These are phyloP conservation scores for Ennomos fuscantarius DNA, from an alignment of 2,888 invertebrate species.

Conservation along the genomic window DNA sequence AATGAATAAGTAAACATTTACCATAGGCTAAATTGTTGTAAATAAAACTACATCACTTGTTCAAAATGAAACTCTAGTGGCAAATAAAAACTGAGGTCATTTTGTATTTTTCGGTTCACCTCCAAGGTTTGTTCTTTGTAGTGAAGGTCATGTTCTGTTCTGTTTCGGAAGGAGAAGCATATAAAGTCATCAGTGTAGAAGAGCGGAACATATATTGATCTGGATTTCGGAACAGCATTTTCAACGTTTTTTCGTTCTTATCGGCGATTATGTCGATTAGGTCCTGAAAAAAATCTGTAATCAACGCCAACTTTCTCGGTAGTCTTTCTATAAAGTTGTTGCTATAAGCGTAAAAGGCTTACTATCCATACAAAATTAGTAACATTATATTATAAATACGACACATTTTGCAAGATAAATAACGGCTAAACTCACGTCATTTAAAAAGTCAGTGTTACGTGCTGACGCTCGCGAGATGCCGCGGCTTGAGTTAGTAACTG, in stretches of 20 bases:
- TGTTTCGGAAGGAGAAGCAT: constrained; percentile 18
- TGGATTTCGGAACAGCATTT: constrained; percentile 52
- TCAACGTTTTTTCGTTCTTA: constrained; percentile 53
- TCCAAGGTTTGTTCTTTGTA: constrained; percentile 48
- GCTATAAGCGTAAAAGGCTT: too few species aligned
- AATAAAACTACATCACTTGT: constrained; percentile 17
- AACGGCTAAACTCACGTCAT: too few species aligned
- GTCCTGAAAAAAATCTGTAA: constrained; percentile 52
- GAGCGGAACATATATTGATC: constrained; percentile 42
- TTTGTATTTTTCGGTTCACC: constrained; percentile 36
- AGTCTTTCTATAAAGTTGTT: too few species aligned
- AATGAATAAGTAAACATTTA: constrained; percentile 25
- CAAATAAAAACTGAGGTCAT: not conserved
- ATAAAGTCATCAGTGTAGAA: constrained; percentile 33
- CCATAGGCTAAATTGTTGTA: constrained; percentile 1
- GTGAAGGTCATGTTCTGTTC: not conserved
- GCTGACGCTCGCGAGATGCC: too few species aligned
- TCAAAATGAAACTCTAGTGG: not conserved
- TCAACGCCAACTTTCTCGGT: too few species aligned
- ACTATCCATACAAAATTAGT: too few species aligned
- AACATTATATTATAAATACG: too few species aligned
- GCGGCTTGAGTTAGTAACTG: too few species aligned
- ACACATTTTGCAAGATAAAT: too few species aligned
- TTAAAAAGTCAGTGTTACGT: too few species aligned
- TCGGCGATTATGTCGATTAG: constrained; percentile 59